Base-by-base conservation (phyloP, 2,113 vertebrate genomes). In the Condylura cristata region DNA sequence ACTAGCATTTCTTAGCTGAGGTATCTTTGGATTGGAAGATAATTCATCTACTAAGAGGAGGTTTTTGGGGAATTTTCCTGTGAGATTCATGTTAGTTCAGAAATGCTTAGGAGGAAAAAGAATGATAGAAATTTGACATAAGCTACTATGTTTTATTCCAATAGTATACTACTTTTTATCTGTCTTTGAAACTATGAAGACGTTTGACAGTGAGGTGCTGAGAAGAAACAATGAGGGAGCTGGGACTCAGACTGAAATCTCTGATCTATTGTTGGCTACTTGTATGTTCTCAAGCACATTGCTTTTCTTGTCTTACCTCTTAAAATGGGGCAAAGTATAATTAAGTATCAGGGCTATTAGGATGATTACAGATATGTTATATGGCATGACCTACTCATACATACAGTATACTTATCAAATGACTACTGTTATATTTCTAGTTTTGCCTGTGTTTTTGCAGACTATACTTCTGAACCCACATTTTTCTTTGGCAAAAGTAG, bases 401-500 rank as follows among this genome's bases (percentile, higher is more conserved):
- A 53, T 30, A 46, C 34, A 11, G 5, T 72, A 9, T 48, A 2
- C 28, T 71, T 48, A 58, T 61, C 20, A 85, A 34, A n/a, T 56
- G 24, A 56, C 34, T 76, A 18, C 37, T 61, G 0, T 16, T 51
- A 39, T 26, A 39, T 68, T 89, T 87, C 14, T 86, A 71, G 5
- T 44, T 74, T 17, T 39, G 20, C 28, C 34, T 44, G 48, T 13
- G 56, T 80, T 93, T 66, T 48, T 89, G 28, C 30, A 86, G 53
- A 72, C 34, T 86, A 39, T 44, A 37, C 30, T 6, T 75, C 58
- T 85, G n/a, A 51, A 72, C 60, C 14, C 28, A n/a, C 13, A 90
- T 76, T 89, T 71, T 32, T 90, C 70, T 65, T 93, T 78, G 44
- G 34, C 34, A 87, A n/a, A 56, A n/a, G 65, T 86, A 82, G 68